These are phyloP conservation scores for Taeniopygia guttata DNA, from an alignment of 2,797 vertebrate species.

Conservation along the genomic window DNA sequence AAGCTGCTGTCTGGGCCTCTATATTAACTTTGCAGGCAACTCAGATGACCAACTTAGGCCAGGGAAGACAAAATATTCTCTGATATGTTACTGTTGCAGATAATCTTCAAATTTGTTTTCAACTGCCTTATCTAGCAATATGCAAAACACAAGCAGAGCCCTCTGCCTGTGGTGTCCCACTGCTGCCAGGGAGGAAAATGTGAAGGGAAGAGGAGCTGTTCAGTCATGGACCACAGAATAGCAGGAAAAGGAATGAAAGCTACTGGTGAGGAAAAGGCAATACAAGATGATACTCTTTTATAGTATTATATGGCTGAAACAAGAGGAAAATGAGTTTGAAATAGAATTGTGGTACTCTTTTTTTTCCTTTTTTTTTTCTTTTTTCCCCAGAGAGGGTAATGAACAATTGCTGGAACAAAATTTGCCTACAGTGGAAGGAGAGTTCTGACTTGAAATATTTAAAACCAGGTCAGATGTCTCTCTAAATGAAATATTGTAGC, in stretches of 20 bases:
- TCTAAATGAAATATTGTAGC: conserved; percentile 22
- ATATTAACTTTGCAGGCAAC: background rate
- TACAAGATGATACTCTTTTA: background rate
- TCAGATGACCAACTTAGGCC: background rate
- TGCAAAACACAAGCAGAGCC: background rate
- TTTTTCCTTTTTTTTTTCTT: too few species aligned
- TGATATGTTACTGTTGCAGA: background rate
- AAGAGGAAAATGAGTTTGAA: background rate
- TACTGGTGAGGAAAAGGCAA: background rate
- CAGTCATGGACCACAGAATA: background rate
- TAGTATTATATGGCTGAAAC: background rate
- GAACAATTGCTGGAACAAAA: background rate
- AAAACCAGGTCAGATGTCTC: conserved; percentile 49
- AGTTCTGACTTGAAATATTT: conserved; percentile 16
- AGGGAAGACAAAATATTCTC: background rate
- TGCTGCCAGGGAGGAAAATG: background rate
- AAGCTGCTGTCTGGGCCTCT: background rate
- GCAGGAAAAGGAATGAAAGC: background rate
- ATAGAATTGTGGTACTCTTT: background rate
- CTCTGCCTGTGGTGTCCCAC: background rate
- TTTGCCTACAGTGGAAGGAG: background rate
- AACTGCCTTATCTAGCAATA: background rate
- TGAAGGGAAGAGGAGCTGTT: background rate
- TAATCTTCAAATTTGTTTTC: background rate
- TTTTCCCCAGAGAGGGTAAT: background rate